A percentile compares a stretch with the other conserved stretches of the same genome.
Evolutionary conservation across 92 coral and sea anemone genomes (phyloP).

Genomic region (Galaxea fascicularis): DNA sequence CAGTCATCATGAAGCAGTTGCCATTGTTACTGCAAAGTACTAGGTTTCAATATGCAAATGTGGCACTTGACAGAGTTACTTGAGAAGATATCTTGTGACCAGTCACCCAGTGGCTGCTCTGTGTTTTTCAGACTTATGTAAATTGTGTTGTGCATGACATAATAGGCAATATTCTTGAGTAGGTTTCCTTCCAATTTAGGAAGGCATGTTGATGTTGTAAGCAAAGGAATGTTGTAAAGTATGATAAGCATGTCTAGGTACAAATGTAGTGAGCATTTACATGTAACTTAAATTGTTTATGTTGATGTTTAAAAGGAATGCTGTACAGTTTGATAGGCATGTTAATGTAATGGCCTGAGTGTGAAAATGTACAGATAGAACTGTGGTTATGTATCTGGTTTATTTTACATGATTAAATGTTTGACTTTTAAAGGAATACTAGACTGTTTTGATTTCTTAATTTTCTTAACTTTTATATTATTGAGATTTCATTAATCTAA

Average conservation of each 20-base stretch:
- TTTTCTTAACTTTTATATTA: neutral
- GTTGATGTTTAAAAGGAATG: no score
- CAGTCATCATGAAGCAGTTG: no score
- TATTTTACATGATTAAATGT: neutral
- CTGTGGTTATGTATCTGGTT: neutral
- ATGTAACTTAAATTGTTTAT: no score
- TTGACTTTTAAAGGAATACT: no score
- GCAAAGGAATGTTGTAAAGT: neutral
- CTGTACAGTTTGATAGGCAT: no score
- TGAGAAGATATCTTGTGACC: no score
- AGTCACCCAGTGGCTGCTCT: neutral
- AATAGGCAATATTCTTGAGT: neutral
- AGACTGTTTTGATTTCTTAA: neutral
- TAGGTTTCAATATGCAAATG: no score
- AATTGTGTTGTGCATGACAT: neutral
- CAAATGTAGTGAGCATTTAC: no score
- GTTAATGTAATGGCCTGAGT: neutral
- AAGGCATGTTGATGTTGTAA: no score
- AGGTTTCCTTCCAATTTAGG: neutral
- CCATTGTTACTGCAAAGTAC: no score
- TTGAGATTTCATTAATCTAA: no score
- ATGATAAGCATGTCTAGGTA: neutral
- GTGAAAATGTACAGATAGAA: neutral
- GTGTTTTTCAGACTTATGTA: constrained; percentile 2
- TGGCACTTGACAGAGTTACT: no score